These are phyloP conservation scores for Cranoglanis bouderius DNA, from an alignment of 2,113 vertebrate genomes.

Conservation along the genomic window DNA sequence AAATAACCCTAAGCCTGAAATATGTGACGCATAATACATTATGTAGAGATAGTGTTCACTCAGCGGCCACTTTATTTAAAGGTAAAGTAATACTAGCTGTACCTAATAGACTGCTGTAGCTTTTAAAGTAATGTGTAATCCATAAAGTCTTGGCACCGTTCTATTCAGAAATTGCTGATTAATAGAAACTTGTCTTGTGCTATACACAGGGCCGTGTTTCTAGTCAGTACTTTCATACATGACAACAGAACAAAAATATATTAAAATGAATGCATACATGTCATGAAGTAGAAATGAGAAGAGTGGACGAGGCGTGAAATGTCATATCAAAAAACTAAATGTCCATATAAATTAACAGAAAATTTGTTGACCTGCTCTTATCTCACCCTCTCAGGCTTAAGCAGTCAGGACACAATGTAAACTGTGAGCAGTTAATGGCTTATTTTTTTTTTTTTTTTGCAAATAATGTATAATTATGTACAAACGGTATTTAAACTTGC, in stretches of 20 bases:
- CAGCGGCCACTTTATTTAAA: too few species aligned
- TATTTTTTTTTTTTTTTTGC: neutral
- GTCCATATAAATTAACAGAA: neutral
- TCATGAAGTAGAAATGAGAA: neutral
- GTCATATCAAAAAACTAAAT: neutral
- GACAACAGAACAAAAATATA: neutral
- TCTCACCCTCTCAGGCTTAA: neutral
- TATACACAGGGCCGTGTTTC: neutral
- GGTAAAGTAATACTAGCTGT: neutral
- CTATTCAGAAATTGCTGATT: neutral
- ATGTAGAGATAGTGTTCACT: neutral
- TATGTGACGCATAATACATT: neutral
- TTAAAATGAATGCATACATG: neutral
- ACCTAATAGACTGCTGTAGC: neutral
- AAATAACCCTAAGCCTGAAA: neutral
- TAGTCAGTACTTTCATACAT: neutral
- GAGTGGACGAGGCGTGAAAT: neutral
- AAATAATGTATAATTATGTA: neutral
- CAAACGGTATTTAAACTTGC: neutral
- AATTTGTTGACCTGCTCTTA: neutral
- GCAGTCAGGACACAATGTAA: too few species aligned
- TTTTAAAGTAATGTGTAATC: neutral
- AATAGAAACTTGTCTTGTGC: neutral
- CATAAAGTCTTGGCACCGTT: conserved; percentile 2
- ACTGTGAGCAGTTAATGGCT: neutral